Evolutionary conservation across 1,140 invertebrate genomes (phyloP).

Genomic region (Lutraria rhynchaena): DNA sequence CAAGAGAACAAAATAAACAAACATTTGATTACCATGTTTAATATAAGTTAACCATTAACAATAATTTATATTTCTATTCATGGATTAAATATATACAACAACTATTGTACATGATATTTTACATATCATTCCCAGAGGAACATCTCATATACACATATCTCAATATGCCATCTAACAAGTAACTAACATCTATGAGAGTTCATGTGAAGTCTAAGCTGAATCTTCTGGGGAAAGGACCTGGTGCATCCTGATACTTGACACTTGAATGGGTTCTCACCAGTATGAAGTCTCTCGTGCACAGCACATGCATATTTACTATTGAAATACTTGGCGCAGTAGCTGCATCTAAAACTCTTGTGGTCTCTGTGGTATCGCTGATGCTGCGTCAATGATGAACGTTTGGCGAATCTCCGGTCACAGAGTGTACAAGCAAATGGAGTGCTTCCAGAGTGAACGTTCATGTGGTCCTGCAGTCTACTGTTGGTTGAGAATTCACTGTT

Average conservation of each 20-base stretch:
- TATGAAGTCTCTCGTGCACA: constrained; percentile 57
- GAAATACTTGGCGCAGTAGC: constrained; percentile 46
- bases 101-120: too few species aligned
- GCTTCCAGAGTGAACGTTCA: constrained; percentile 89
- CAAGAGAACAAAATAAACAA: too few species aligned
- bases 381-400: constrained; percentile 44
- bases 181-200: constrained; percentile 43
- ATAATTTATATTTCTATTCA: too few species aligned
- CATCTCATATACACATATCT: too few species aligned
- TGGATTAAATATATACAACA: too few species aligned
- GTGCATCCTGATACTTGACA: constrained; percentile 46
- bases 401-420: constrained; percentile 90
- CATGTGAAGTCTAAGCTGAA: constrained; percentile 51
- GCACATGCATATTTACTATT: constrained; percentile 50
- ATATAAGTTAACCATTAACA: too few species aligned
- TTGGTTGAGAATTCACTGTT: constrained; percentile 40
- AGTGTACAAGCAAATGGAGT: constrained; percentile 94
- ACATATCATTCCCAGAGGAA: too few species aligned
- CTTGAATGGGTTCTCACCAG: constrained; percentile 52
- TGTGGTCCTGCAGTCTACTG: constrained; percentile 60
- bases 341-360: constrained; percentile 34
- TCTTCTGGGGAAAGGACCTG: constrained; percentile 51
- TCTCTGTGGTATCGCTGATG: constrained; percentile 56
- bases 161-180: too few species aligned
- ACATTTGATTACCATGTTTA: too few species aligned